Evolutionary conservation across 2,888 invertebrate genomes (phyloP).

Genomic region (Drosophila affinis): DNA sequence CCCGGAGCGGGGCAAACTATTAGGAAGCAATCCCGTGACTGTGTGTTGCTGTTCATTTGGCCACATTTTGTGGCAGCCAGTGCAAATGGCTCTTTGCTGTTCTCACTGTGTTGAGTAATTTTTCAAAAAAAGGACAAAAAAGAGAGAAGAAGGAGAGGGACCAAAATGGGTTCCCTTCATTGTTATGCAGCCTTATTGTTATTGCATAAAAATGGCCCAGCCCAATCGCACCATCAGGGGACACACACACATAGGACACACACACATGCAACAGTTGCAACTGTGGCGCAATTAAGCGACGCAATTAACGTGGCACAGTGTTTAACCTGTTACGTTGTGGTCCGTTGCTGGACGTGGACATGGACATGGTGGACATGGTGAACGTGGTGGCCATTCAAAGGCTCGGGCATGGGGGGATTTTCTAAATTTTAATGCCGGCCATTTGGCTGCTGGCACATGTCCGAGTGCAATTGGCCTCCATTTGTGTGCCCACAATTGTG

Average conservation of each 20-base stretch:
- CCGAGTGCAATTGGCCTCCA: constrained; percentile 62
- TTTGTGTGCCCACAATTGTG: constrained; percentile 61
- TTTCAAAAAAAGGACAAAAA: constrained; percentile 56
- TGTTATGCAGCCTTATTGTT: constrained; percentile 79
- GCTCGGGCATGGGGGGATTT: constrained; percentile 55
- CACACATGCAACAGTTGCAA: constrained; percentile 75
- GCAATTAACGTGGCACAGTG: constrained; percentile 79
- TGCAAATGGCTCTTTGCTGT: constrained; percentile 68
- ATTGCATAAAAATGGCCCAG: constrained; percentile 76
- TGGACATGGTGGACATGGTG: constrained; percentile 48
- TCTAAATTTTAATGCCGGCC: constrained; percentile 77
- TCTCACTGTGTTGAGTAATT: constrained; percentile 62
- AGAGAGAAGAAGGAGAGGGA: background rate
- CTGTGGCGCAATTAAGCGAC: constrained; percentile 77
- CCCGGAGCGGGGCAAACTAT: constrained; percentile 63
- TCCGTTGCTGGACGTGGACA: constrained; percentile 39
- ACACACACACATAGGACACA: constrained; percentile 29
- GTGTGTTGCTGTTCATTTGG: constrained; percentile 71
- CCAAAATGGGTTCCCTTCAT: constrained; percentile 54
- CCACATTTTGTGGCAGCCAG: constrained; percentile 73
- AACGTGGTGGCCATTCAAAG: too few species aligned
- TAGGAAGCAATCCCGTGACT: constrained; percentile 68
- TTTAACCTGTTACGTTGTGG: constrained; percentile 76
- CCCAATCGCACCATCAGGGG: constrained; percentile 13
- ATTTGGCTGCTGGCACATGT: constrained; percentile 51